Evolutionary conservation across 2,888 invertebrate genomes (phyloP), one percentile per base, ranked within the genome.

Genomic region (Trachelus troglodyta): DNA sequence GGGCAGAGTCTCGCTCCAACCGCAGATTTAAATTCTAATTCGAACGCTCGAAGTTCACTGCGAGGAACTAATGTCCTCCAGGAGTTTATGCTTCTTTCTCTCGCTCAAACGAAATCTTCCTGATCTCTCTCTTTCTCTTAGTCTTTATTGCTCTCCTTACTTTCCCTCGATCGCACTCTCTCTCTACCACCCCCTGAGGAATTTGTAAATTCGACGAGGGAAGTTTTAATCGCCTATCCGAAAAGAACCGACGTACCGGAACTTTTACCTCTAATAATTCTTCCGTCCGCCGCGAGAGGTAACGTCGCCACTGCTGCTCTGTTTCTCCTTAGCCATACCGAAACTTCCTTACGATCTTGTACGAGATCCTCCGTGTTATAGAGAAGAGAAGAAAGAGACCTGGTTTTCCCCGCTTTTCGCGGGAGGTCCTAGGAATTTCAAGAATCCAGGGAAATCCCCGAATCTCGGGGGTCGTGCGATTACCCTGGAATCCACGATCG

Each of bases 181-280:
- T n/a, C n/a, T 75, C n/a, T 30, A 77, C 76, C 75, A 80, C 83
- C 85, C 84, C 84, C 83, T 83, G 80, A 85, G 87, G 86, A 88
- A 88, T 88, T 88, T 88, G 85, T 88, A 88, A 87, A 88, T 88
- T 88, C 88, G 88, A 87, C 85, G 85, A 77, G 83, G 82, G 85
- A 88, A 88, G 84, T 89, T 89, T 89, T 86, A 87, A 88, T 87
- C 89, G 88, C 86, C 86, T 87, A 87, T 87, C 88, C 84, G 87
- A 85, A 71, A 71, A 34, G 34, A 71, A 71, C 71, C 71, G 71
- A 71, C 71, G 71, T 71, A 11, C 71, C 15, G 56, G 9, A 56
- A 56, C 56, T 56, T 56, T 56, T 56, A 56, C 23, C 56, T 15
- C 6, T 23, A 56, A 23, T 56, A 56, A 56, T 56, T 56, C 56